Conservation (phyloP, 2,797 vertebrate genomes). For the Menidia menidia region DNA sequence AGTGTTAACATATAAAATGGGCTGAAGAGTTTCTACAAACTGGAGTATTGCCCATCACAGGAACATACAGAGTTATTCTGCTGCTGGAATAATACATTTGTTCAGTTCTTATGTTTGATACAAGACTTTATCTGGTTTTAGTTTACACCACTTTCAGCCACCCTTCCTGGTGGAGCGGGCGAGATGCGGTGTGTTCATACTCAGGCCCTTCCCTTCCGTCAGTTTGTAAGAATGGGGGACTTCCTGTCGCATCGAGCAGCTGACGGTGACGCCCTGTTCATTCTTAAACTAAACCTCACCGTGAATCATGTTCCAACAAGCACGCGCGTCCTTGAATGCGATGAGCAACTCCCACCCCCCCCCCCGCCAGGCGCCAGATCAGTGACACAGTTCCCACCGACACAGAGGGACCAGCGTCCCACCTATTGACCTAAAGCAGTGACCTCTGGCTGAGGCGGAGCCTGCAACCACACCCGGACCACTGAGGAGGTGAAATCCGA, state of each 20-base stretch:
- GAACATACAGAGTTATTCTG: too few species aligned
- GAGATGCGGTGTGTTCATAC: conserved; percentile 21
- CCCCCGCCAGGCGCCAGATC: not conserved
- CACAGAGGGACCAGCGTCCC: not conserved
- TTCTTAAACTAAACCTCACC: not conserved
- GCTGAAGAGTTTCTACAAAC: too few species aligned
- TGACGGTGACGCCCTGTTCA: conserved; percentile 44
- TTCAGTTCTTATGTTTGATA: not conserved
- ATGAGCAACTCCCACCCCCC: not conserved
- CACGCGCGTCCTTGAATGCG: not conserved
- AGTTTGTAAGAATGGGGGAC: conserved; percentile 46
- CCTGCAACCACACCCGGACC: conserved; percentile 51
- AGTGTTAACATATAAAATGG: too few species aligned
- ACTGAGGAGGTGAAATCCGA: conserved; percentile 82
- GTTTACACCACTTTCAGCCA: conserved; percentile 22
- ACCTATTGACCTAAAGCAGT: conserved; percentile 47
- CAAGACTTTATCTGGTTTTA: conserved; percentile 9
- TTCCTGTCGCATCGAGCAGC: conserved; percentile 59
- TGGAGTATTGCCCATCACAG: too few species aligned
- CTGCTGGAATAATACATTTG: too few species aligned
- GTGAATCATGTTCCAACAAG: not conserved
- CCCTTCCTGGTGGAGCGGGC: conserved; percentile 54
- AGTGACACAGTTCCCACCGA: too few species aligned
- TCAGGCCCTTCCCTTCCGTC: conserved; percentile 65
- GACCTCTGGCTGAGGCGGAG: conserved; percentile 57